Evolutionary conservation across 1,140 invertebrate genomes (phyloP).

Genomic region (Pteromalus puparum): DNA sequence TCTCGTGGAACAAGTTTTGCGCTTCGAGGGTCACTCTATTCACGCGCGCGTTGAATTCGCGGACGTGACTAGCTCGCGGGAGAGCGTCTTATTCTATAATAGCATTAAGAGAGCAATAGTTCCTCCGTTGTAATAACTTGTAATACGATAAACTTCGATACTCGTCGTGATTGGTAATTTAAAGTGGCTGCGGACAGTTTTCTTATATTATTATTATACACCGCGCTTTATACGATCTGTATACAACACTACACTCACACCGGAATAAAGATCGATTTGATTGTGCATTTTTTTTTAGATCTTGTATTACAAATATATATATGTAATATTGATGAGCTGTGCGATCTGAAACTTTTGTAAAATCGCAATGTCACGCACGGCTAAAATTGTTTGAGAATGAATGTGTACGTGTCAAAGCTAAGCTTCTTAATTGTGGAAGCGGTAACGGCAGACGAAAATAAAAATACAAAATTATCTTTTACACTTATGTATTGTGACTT

Average conservation of each 20-base stretch:
- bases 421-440: background rate
- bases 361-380: background rate
- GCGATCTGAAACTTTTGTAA: background rate
- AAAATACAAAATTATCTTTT: constrained; percentile 6
- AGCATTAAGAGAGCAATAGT: constrained; percentile 32
- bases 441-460: background rate
- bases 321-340: background rate
- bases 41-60: background rate
- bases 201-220: background rate
- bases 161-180: constrained; percentile 12
- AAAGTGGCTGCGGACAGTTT: background rate
- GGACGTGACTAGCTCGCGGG: background rate
- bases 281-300: background rate
- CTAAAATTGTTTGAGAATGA: constrained; percentile 21
- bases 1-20: background rate
- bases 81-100: constrained; percentile 8
- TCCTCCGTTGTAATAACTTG: constrained; percentile 22
- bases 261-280: background rate
- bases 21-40: background rate
- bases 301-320: background rate
- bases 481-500: background rate
- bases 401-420: constrained; percentile 47
- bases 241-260: no score
- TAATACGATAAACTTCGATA: constrained; percentile 17
- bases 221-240: background rate